Percentiles rank a stretch among this genome's conserved stretches.
These are phyloP conservation scores for Morpho helenor DNA, from an alignment of 2,888 invertebrate species.

Conservation along the genomic window DNA sequence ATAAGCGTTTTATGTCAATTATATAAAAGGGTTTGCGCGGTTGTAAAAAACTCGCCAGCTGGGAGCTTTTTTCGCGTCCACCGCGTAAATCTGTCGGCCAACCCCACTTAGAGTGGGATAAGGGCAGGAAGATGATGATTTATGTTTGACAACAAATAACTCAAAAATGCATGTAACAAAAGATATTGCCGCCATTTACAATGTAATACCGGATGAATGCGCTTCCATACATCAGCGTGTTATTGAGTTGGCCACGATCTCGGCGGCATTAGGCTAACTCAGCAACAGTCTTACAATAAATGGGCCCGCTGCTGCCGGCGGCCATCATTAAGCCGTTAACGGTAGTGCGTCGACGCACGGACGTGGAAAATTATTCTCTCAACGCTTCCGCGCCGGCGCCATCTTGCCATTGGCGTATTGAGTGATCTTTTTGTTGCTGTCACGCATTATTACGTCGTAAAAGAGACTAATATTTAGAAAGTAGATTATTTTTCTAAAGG, in stretches of 20 bases:
- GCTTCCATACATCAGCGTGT: slow-evolving; percentile 4
- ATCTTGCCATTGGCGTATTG: slow-evolving; percentile 28
- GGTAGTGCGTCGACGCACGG: slow-evolving; percentile 62
- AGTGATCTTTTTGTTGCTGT: slow-evolving; percentile 25
- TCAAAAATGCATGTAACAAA: background rate
- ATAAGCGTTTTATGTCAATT: too few relatives aligned
- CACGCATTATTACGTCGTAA: slow-evolving; percentile 17
- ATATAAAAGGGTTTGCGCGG: too few relatives aligned
- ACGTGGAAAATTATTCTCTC: slow-evolving; percentile 73
- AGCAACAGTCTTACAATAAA: slow-evolving; percentile 16
- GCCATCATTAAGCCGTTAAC: slow-evolving; percentile 45
- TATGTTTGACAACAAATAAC: background rate
- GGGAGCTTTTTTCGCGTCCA: too few relatives aligned
- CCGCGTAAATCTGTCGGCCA: too few relatives aligned
- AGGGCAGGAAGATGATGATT: too few relatives aligned
- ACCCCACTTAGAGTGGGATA: too few relatives aligned
- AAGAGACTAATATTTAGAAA: background rate
- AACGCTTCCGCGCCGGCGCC: slow-evolving; percentile 48
- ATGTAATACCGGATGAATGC: slow-evolving; percentile 4
- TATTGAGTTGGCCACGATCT: slow-evolving; percentile 7
- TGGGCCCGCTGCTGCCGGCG: slow-evolving; percentile 25
- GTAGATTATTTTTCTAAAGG: too few relatives aligned
- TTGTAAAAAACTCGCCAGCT: too few relatives aligned
- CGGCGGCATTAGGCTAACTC: too few relatives aligned
- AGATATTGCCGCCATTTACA: background rate